Evolutionary conservation across 2,113 vertebrate species (phyloP).

Genomic region (Platichthys stellatus): DNA sequence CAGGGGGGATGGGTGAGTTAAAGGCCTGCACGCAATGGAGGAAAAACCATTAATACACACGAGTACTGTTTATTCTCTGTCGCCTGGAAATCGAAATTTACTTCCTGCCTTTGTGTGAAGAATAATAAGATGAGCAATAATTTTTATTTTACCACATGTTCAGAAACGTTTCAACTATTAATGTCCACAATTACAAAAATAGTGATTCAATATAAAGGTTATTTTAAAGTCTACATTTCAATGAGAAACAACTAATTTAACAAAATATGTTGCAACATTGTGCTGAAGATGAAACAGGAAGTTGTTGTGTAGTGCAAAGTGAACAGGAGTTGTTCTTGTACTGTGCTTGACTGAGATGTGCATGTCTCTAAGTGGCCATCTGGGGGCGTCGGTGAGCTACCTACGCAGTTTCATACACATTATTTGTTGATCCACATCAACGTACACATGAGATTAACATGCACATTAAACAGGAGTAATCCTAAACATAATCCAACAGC

Average conservation of each 20-base stretch:
- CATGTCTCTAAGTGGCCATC: constrained; percentile 32
- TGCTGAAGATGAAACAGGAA: neutral
- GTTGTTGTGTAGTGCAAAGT: neutral
- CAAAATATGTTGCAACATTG: too few species aligned
- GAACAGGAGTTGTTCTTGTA: neutral
- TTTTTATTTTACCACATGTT: too few species aligned
- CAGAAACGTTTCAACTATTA: too few species aligned
- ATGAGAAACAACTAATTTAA: too few species aligned
- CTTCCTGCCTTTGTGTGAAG: too few species aligned
- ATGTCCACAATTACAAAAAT: too few species aligned
- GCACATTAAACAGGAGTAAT: neutral
- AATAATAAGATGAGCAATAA: too few species aligned
- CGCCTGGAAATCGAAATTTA: too few species aligned
- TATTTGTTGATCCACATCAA: neutral
- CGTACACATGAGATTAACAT: neutral
- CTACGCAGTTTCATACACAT: constrained; percentile 1
- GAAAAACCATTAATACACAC: neutral
- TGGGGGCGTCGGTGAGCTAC: constrained; percentile 60
- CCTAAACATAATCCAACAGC: neutral
- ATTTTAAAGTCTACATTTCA: too few species aligned
- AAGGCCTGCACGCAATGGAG: neutral
- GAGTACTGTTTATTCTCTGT: neutral
- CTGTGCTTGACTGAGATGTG: neutral
- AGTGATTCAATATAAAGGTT: too few species aligned
- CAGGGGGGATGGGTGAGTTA: constrained; percentile 96